A percentile compares a stretch with the other conserved stretches of the same genome.
phyloP scores from a whole-genome alignment of 2,113 vertebrate species.

The Ciconia boyciana region DNA sequence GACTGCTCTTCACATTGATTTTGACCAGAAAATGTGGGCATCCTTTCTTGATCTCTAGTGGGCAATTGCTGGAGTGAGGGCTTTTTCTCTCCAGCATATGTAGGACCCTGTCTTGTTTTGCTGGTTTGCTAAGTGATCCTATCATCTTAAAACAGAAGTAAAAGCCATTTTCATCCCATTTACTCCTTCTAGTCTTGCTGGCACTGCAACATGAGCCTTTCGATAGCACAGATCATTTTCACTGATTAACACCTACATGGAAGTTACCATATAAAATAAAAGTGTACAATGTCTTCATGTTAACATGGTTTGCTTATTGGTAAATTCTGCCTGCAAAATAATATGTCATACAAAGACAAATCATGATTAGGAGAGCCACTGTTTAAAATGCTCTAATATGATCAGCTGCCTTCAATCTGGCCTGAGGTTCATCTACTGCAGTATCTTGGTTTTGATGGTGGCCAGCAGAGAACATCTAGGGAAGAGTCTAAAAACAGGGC shows the following conservation, averaged over 20 bases:
- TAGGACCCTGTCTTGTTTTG: neutral
- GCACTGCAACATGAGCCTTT: neutral
- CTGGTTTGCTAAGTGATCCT: neutral
- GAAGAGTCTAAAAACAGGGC: neutral
- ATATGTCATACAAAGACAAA: neutral
- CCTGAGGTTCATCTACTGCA: neutral
- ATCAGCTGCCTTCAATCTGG: neutral
- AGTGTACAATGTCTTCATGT: neutral
- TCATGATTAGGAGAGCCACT: neutral
- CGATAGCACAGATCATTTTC: neutral
- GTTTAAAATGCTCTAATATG: neutral
- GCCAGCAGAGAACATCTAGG: neutral
- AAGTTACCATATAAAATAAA: neutral
- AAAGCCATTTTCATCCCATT: neutral
- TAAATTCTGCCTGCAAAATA: neutral
- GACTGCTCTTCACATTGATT: neutral
- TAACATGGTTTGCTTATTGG: neutral
- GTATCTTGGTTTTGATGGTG: neutral
- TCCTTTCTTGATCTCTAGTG: neutral
- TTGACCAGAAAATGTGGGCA: neutral
- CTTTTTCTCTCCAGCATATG: neutral
- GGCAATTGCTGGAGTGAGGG: neutral
- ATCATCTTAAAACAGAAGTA: neutral
- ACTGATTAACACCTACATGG: neutral
- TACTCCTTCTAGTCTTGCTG: neutral